These are phyloP conservation scores for Poeciliopsis gracilis DNA, from an alignment of 2,797 vertebrate genomes.

Conservation along the genomic window DNA sequence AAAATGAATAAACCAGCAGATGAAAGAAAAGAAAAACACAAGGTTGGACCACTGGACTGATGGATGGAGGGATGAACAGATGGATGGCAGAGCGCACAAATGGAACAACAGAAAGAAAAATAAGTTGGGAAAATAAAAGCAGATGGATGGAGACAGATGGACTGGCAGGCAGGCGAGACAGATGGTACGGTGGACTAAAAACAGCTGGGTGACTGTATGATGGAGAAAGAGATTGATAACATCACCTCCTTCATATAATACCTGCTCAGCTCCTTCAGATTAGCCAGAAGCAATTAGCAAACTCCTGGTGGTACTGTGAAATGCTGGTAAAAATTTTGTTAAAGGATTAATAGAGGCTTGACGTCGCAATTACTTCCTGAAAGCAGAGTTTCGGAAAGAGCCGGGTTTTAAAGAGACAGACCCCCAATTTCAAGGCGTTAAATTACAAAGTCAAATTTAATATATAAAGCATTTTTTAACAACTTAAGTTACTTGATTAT, in stretches of 20 bases:
- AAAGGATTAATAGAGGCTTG: too few relatives aligned
- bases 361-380: too few relatives aligned
- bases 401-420: too few relatives aligned
- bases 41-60: not conserved
- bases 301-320: too few relatives aligned
- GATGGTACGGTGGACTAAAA: not conserved
- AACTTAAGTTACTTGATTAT: too few relatives aligned
- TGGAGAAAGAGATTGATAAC: not conserved
- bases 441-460: too few relatives aligned
- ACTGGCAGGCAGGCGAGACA: too few relatives aligned
- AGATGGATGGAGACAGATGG: not conserved
- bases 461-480: too few relatives aligned
- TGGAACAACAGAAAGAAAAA: not conserved
- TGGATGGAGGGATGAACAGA: not conserved
- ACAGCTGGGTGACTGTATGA: not conserved
- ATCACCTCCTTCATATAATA: not conserved
- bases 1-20: not conserved
- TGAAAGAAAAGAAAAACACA: not conserved
- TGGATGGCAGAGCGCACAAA: not conserved
- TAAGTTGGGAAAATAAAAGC: not conserved
- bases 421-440: too few relatives aligned
- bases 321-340: too few relatives aligned
- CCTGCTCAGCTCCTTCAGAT: not conserved
- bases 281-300: too few relatives aligned
- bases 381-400: too few relatives aligned